phyloP scores from a whole-genome alignment of 37 sponge, comb jelly and placozoan genomes.

The Chondrosia reniformis region DNA sequence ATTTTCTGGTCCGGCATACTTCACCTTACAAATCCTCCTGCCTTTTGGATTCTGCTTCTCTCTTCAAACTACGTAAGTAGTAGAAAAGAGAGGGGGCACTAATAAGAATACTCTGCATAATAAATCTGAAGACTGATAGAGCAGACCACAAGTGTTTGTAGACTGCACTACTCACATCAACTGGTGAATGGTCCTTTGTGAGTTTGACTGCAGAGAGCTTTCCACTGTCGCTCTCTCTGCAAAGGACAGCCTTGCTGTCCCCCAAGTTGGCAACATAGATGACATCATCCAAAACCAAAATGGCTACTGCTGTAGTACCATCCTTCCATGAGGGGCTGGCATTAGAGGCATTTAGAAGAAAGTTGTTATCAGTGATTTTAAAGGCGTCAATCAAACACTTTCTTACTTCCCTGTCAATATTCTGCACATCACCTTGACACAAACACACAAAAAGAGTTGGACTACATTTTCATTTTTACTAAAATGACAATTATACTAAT shows the following conservation, averaged over 20 bases:
- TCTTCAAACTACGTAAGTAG: conserved; percentile 69
- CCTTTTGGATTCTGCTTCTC: conserved; percentile 75
- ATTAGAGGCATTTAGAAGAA: conserved; percentile 63
- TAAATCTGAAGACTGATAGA: too few relatives aligned
- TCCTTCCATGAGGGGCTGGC: conserved; percentile 80
- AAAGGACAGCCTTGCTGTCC: conserved; percentile 79
- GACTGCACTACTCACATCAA: conserved; percentile 60
- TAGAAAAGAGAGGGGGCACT: neutral
- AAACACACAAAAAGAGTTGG: neutral
- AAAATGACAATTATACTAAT: neutral
- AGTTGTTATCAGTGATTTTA: conserved; percentile 76
- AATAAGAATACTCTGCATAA: neutral
- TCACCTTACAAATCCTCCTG: conserved; percentile 79
- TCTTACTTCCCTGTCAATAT: conserved; percentile 66
- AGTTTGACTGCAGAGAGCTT: conserved; percentile 29
- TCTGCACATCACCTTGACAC: conserved; percentile 49
- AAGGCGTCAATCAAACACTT: conserved; percentile 74
- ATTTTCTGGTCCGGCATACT: neutral
- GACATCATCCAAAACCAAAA: conserved; percentile 62
- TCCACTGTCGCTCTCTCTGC: conserved; percentile 25
- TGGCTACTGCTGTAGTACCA: conserved; percentile 68
- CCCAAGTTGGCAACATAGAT: conserved; percentile 80
- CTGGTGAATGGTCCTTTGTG: conserved; percentile 76
- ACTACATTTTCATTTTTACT: neutral
- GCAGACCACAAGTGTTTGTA: too few relatives aligned